These are phyloP conservation scores for Galerucella nymphaeae DNA, from an alignment of 2,888 invertebrate species.

Conservation along the genomic window DNA sequence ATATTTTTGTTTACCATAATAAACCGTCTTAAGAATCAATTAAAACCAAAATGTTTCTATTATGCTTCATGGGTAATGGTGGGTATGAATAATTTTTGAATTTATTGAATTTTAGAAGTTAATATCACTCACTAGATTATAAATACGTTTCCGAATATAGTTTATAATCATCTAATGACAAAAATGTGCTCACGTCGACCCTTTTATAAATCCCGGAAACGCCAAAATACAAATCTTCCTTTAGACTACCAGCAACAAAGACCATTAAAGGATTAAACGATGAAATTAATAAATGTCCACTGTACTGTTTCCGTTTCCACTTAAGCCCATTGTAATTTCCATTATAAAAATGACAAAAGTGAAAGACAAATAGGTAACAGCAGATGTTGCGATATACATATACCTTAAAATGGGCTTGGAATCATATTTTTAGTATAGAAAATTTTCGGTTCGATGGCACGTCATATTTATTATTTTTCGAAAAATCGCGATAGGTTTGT, in stretches of 20 bases:
- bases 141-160: no score
- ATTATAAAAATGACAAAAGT: conserved; percentile 43
- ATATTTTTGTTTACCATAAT: no score
- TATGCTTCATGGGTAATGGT: no score
- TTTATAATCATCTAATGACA: not conserved
- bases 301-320: conserved; percentile 45
- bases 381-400: conserved; percentile 40
- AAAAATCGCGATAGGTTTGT: conserved; percentile 33
- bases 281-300: conserved; percentile 32
- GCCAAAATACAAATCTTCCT: not conserved
- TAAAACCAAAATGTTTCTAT: no score
- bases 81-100: no score
- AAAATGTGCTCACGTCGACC: not conserved
- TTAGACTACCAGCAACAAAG: conserved; percentile 4
- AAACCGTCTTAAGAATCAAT: no score
- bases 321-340: conserved; percentile 36
- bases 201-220: not conserved
- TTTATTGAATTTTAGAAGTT: no score
- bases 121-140: no score
- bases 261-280: conserved; percentile 42
- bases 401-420: conserved; percentile 12
- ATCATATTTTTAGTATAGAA: conserved; percentile 43
- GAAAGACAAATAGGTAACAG: conserved; percentile 32
- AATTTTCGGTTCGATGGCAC: conserved; percentile 43
- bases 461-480: conserved; percentile 41